These are phyloP conservation scores for Alosa alosa DNA, from an alignment of 2,113 vertebrate species.

Conservation along the genomic window DNA sequence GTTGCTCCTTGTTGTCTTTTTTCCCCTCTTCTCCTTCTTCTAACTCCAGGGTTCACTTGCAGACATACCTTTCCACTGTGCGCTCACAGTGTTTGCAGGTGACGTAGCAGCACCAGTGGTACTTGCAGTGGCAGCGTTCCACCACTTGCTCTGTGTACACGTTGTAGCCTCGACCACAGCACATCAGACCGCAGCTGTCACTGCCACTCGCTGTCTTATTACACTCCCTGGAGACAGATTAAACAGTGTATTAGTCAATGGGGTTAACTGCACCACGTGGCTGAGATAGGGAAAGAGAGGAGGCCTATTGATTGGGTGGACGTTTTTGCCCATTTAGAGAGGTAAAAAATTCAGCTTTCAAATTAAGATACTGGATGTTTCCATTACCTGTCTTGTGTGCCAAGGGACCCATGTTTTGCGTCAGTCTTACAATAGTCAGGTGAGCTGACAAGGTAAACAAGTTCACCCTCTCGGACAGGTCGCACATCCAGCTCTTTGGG, in stretches of 20 bases:
- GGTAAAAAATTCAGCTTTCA: background rate
- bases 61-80: conserved; percentile 69
- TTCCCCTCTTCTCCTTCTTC: background rate
- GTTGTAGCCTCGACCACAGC: conserved; percentile 77
- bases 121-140: conserved; percentile 74
- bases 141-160: conserved; percentile 69
- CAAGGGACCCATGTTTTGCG: conserved; percentile 67
- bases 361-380: background rate
- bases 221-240: conserved; percentile 62
- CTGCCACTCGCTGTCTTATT: conserved; percentile 71
- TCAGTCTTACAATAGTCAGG: conserved; percentile 70
- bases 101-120: conserved; percentile 80
- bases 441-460: conserved; percentile 73
- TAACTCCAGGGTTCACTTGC: conserved; percentile 58
- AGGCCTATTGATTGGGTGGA: background rate
- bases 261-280: background rate
- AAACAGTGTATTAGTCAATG: background rate
- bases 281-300: background rate
- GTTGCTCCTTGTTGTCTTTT: background rate
- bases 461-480: conserved; percentile 64
- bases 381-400: conserved; percentile 74
- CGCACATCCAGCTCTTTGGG: conserved; percentile 65
- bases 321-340: background rate
- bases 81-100: conserved; percentile 70
- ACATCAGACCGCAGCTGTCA: conserved; percentile 70